Conservation (phyloP, 2,888 invertebrate species). For the Aromia moschata region DNA sequence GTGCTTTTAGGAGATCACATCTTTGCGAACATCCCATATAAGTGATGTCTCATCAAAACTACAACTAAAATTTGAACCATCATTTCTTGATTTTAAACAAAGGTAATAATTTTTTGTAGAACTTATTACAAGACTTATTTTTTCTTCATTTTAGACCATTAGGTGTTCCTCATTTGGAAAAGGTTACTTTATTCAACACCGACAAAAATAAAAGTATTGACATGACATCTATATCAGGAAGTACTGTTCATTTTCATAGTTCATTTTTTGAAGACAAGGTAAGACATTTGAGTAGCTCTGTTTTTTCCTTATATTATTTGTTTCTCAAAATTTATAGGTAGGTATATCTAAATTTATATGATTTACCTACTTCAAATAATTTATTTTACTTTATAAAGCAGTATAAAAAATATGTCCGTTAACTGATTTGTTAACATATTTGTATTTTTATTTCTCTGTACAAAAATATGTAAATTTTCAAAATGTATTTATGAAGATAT, state of each 20-base stretch:
- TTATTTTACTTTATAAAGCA: too few relatives aligned
- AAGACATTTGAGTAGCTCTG: too few relatives aligned
- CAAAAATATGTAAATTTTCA: too few relatives aligned
- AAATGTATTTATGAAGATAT: too few relatives aligned
- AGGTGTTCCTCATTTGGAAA: slow-evolving; percentile 86
- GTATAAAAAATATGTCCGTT: too few relatives aligned
- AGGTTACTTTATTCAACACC: slow-evolving; percentile 88
- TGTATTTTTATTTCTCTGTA: too few relatives aligned
- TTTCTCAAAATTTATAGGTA: too few relatives aligned
- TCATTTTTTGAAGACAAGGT: slow-evolving; percentile 97
- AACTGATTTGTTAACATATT: too few relatives aligned
- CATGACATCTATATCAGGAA: slow-evolving; percentile 93
- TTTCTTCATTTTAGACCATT: slow-evolving; percentile 72
- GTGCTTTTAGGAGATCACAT: slow-evolving; percentile 59
- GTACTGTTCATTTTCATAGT: slow-evolving; percentile 94
- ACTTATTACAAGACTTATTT: too few relatives aligned
- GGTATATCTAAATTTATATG: too few relatives aligned
- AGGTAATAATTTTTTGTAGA: slow-evolving; percentile 63
- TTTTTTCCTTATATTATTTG: too few relatives aligned
- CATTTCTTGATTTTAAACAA: slow-evolving; percentile 74
- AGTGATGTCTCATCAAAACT: slow-evolving; percentile 59
- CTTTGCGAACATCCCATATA: slow-evolving; percentile 45
- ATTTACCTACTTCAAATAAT: too few relatives aligned
- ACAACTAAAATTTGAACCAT: slow-evolving; percentile 71
- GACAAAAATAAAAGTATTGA: slow-evolving; percentile 88